Base-by-base conservation (phyloP, 2,797 vertebrate genomes). In the Micrastur ruficollis region DNA sequence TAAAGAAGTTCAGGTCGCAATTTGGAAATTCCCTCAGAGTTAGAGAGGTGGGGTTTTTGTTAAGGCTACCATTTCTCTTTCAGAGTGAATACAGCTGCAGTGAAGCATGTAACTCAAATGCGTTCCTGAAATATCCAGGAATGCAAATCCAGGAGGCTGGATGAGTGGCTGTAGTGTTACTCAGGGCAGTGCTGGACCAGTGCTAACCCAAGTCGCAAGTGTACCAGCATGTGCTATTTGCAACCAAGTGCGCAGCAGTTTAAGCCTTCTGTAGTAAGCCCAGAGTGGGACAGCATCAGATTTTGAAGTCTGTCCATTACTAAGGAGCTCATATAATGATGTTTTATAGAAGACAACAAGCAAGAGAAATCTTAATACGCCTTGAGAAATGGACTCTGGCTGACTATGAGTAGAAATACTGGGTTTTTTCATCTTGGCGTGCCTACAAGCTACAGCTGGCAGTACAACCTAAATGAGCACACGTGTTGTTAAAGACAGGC, bases 91-190 rank as follows among this genome's bases (percentile, higher is more conserved):
- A 63, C 1, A 25, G 81, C 78, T 84, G 78, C 0, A 22, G 81
- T 81, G 63, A 91, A 95, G 53, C 8, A 6, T 36, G 67, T 71
- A 94, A 68, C 78, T 80, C 83, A 76, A 61, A 78, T 11, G 40
- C 3, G 5, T 47, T 96, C 94, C 72, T 76, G 76, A 89, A 84
- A 83, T 82, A 89, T 44, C 80, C 80, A 50, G 47, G 62, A 83
- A 61, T 90, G 80, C 72, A 92, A 94, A 93, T 74, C 46, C 46
- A 27, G 75, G 71, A 56, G 62, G 22, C 65, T 38, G 88, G 79
- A 47, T 89, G 92, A 76, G 93, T 74, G 86, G 83, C 83, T 89
- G 81, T 90, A 89, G 81, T 85, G 89, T 94, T 91, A 26, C 68
- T 47, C 38, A 8, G 52, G 81, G 61, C 71, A 61, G 50, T 14